Evolutionary conservation across 2,113 vertebrate species (phyloP).

Genomic region (Cryptomyrus ogoouensis): DNA sequence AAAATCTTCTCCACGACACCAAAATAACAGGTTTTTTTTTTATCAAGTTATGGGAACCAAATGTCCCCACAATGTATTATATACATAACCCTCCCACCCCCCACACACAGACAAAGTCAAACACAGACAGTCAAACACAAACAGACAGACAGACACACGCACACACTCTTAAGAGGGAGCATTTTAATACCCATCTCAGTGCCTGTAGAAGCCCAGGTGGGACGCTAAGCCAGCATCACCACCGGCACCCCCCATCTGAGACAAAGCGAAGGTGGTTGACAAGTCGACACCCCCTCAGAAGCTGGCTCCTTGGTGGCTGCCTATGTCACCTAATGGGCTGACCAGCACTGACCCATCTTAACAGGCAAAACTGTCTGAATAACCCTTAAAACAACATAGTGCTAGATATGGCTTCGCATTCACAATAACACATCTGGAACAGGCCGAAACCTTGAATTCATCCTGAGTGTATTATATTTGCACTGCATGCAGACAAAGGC

Average conservation of each 20-base stretch:
- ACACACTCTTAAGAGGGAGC: not conserved
- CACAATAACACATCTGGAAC: not conserved
- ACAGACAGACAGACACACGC: not conserved
- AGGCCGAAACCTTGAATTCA: not conserved
- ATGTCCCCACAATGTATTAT: no score
- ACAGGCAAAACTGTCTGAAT: not conserved
- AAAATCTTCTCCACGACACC: no score
- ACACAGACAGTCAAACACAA: no score
- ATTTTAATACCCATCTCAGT: not conserved
- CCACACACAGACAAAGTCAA: no score
- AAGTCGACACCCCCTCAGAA: not conserved
- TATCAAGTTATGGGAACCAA: no score
- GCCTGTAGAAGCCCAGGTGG: not conserved
- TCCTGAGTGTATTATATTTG: not conserved
- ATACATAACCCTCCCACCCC: no score
- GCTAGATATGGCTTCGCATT: not conserved
- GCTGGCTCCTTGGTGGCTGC: not conserved
- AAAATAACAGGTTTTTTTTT: no score
- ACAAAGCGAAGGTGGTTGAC: not conserved
- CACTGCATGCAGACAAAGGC: not conserved
- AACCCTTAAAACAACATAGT: not conserved
- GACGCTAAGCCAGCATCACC: not conserved
- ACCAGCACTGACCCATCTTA: not conserved
- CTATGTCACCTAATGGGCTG: not conserved
- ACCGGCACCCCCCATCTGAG: not conserved